phyloP scores from a whole-genome alignment of 1,140 invertebrate genomes.

The Bombus balteatus region DNA sequence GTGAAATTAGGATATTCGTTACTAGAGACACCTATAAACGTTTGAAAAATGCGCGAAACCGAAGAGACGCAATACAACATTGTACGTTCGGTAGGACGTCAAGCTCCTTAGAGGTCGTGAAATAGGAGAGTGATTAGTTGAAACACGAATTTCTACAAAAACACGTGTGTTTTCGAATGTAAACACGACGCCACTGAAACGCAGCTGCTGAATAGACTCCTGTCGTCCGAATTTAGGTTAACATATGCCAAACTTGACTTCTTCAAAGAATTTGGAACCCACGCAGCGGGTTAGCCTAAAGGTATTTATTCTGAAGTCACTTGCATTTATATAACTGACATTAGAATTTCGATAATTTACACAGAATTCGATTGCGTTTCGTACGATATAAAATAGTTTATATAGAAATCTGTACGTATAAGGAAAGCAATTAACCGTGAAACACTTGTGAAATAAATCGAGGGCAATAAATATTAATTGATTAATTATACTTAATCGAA shows the following conservation, averaged over 20 bases:
- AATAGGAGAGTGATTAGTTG: conserved; percentile 59
- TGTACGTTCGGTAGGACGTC: not conserved
- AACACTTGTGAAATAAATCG: not conserved
- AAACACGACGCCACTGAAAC: conserved; percentile 12
- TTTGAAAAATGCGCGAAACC: not conserved
- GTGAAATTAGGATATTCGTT: no score
- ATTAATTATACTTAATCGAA: not conserved
- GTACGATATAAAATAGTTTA: not conserved
- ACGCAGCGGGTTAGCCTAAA: conserved; percentile 1
- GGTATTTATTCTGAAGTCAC: conserved; percentile 44
- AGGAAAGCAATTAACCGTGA: not conserved
- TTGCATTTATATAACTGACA: conserved; percentile 29
- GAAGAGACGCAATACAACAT: no score
- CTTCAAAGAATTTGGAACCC: conserved; percentile 16
- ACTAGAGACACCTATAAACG: not conserved
- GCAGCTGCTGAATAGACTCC: conserved; percentile 48
- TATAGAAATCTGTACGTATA: not conserved
- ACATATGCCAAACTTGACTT: conserved; percentile 53
- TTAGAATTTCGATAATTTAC: conserved; percentile 9
- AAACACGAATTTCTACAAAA: conserved; percentile 47
- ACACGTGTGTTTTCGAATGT: conserved; percentile 54
- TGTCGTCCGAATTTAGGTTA: conserved; percentile 52
- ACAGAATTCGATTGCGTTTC: not conserved
- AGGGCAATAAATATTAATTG: not conserved
- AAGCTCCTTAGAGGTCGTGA: not conserved